phyloP scores from a whole-genome alignment of 37 sponge, comb jelly and placozoan genomes.

The Haliclona indistincta region DNA sequence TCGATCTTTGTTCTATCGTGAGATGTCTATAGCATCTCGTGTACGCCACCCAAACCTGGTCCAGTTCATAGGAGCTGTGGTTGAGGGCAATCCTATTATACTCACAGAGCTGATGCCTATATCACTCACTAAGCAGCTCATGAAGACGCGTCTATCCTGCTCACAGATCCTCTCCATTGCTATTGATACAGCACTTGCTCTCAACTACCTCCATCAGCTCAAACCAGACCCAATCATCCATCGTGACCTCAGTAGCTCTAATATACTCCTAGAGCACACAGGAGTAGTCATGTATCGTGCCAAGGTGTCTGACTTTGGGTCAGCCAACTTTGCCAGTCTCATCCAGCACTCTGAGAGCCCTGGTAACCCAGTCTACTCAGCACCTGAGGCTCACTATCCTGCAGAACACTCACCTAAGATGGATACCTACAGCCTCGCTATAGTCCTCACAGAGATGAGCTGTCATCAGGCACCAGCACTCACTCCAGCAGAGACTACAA shows the following conservation, averaged over 20 bases:
- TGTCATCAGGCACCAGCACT: conserved; percentile 25
- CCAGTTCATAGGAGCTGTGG: conserved; percentile 56
- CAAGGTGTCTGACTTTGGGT: conserved; percentile 60
- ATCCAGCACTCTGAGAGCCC: too few relatives aligned
- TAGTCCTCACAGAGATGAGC: conserved; percentile 45
- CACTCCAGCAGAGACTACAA: too few relatives aligned
- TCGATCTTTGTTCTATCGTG: conserved; percentile 29
- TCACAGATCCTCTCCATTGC: conserved; percentile 8
- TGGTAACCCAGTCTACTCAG: conserved; percentile 42
- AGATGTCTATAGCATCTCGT: conserved; percentile 53
- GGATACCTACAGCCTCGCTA: conserved; percentile 57
- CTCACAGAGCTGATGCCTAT: conserved; percentile 65
- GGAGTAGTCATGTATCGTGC: conserved; percentile 19
- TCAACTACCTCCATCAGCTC: conserved; percentile 54
- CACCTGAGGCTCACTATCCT: conserved; percentile 41
- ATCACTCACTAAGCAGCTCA: conserved; percentile 26
- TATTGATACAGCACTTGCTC: conserved; percentile 42
- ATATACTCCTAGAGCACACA: conserved; percentile 29
- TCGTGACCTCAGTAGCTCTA: conserved; percentile 66
- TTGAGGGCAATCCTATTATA: conserved; percentile 21
- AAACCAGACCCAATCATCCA: conserved; percentile 57
- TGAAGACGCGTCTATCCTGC: conserved; percentile 4
- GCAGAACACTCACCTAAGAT: conserved; percentile 48
- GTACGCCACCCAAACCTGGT: conserved; percentile 57
- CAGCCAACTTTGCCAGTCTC: conserved; percentile 55